Conservation (phyloP, 2,113 vertebrate genomes). For the Chaenocephalus aceratus region DNA sequence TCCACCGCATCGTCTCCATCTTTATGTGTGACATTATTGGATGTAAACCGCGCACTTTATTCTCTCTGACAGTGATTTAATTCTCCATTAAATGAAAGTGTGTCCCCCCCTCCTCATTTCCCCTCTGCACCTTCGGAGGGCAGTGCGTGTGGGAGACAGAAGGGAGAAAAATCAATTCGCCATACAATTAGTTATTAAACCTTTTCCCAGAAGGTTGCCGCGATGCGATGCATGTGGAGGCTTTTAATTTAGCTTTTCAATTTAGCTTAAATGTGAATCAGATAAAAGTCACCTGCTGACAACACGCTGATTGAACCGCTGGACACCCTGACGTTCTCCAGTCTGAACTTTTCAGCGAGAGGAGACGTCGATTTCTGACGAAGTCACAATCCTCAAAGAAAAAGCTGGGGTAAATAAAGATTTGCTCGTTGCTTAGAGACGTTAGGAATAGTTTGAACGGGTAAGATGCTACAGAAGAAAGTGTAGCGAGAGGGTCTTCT, state of each 20-base stretch:
- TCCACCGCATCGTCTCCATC: slow-evolving; percentile 65
- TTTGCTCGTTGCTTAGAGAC: slow-evolving; percentile 36
- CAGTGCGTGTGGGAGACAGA: slow-evolving; percentile 33
- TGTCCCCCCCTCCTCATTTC: slow-evolving; percentile 43
- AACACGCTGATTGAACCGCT: slow-evolving; percentile 69
- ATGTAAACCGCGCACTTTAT: slow-evolving; percentile 74
- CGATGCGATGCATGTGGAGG: slow-evolving; percentile 53
- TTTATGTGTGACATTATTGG: slow-evolving; percentile 77
- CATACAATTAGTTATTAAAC: slow-evolving; percentile 82
- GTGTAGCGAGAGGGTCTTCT: not conserved
- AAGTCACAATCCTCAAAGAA: slow-evolving; percentile 43
- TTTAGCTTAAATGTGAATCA: slow-evolving; percentile 79
- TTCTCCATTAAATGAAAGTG: slow-evolving; percentile 78
- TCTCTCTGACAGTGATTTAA: slow-evolving; percentile 80
- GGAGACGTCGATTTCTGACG: slow-evolving; percentile 56
- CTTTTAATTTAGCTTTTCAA: slow-evolving; percentile 78
- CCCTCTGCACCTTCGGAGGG: slow-evolving; percentile 64
- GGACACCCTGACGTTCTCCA: slow-evolving; percentile 48
- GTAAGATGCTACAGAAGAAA: slow-evolving; percentile 22
- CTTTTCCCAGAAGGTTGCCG: slow-evolving; percentile 64
- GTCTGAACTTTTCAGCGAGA: slow-evolving; percentile 27
- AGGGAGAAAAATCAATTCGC: slow-evolving; percentile 74
- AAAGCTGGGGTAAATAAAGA: slow-evolving; percentile 18
- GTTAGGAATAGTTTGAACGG: slow-evolving; percentile 11
- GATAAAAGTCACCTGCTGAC: slow-evolving; percentile 73